Base-by-base conservation (phyloP, 2,797 vertebrate species). In the Alfaro cultratus region DNA sequence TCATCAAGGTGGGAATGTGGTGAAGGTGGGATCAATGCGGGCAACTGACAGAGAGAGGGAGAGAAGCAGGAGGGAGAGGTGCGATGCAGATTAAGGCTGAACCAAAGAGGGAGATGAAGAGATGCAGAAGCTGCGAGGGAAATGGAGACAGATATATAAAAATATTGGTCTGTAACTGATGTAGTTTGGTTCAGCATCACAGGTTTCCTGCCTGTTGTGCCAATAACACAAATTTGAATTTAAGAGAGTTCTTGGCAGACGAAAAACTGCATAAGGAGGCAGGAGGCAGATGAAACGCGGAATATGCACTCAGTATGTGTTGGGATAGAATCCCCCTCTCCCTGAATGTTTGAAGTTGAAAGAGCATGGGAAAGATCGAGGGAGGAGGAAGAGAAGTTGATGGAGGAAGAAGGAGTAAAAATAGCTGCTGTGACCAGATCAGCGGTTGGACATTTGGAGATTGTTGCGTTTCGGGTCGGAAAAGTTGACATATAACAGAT, bases 341-440 rank as follows among this genome's bases (percentile, higher is more conserved):
- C 80, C 83, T 11, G 78, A 85, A 86, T 81, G 83, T 91, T 91
- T 89, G 90, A 92, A 92, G 90, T 91, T 89, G 79, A 92, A 92
- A 93, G 86, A 92, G 88, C 84, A 91, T 89, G 86, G 78, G 85
- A 75, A 78, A 89, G 85, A 85, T 82, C 68, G 85, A 88, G 62
- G 81, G 84, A 82, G 75, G 80, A 83, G 76, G 84, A 79, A 5
- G 76, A 78, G 78, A 36, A 74, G 68, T 75, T 79, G 74, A 67
- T 29, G 67, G 80, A 85, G 55, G 81, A 84, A 23, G 82, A 74
- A 73, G 82, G 77, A 75, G 68, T 41, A 31, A 83, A 90, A 91
- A 89, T 83, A 91, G 84, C 84, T 79, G 49, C 78, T 83, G 84
- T 82, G 90, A 87, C 90, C 88, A 79, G 88, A 87, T 89, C 86